Percentiles rank a stretch among this genome's conserved stretches.
These are phyloP conservation scores for Myanophis thanlyinensis DNA, from an alignment of 2,113 vertebrate genomes.

Conservation along the genomic window DNA sequence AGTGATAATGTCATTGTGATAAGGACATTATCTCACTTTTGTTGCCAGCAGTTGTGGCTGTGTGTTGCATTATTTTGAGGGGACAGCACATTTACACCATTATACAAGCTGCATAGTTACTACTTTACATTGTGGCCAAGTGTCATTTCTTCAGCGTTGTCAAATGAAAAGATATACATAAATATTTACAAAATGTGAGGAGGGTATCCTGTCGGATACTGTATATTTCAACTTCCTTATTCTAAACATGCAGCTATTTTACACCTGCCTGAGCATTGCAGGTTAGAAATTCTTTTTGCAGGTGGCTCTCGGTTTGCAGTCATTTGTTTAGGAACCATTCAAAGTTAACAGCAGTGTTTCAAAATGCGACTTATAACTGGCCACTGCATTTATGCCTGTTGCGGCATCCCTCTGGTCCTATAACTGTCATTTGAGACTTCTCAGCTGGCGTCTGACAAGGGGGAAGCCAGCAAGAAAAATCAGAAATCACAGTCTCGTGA, in stretches of 20 bases:
- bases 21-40: too few species aligned
- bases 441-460: not conserved
- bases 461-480: not conserved
- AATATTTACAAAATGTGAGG: too few species aligned
- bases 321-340: not conserved
- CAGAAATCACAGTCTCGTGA: not conserved
- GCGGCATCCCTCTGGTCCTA: not conserved
- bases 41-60: too few species aligned
- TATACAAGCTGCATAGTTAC: too few species aligned
- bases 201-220: too few species aligned
- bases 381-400: not conserved
- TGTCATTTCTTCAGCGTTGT: too few species aligned
- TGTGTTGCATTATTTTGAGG: too few species aligned
- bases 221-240: not conserved
- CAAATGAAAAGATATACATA: not conserved
- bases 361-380: not conserved
- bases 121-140: too few species aligned
- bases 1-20: too few species aligned
- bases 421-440: not conserved
- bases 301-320: not conserved
- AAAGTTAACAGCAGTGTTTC: not conserved
- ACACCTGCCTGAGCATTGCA: not conserved
- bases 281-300: not conserved
- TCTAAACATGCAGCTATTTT: not conserved
- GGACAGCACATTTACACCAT: too few species aligned